Conservation (phyloP, 2,888 invertebrate species). For the Halictus quadricinctus region DNA sequence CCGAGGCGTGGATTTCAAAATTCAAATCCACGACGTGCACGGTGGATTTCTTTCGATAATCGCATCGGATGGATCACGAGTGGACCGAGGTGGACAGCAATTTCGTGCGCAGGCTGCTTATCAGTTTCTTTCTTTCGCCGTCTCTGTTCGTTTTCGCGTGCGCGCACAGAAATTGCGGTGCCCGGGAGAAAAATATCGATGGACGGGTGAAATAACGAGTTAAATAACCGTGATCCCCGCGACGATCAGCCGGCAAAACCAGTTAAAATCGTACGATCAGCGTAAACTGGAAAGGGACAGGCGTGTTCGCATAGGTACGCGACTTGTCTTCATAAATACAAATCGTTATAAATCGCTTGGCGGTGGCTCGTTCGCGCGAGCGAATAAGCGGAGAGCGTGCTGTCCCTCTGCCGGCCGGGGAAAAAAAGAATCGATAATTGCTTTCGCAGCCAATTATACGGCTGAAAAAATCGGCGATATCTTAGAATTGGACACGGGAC, state of each 20-base stretch:
- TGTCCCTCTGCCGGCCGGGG: neutral
- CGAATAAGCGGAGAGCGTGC: neutral
- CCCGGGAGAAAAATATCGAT: neutral
- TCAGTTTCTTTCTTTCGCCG: neutral
- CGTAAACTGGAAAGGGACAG: constrained; percentile 32
- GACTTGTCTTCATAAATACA: constrained; percentile 35
- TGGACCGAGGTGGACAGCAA: neutral
- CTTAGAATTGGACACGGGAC: constrained; percentile 27
- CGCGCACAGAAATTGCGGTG: constrained; percentile 4
- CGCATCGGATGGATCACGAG: neutral
- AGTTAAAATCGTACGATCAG: constrained; percentile 42
- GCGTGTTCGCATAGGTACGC: neutral
- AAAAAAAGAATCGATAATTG: constrained; percentile 35
- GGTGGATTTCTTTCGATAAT: neutral
- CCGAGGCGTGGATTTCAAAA: no score
- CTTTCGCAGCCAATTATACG: constrained; percentile 36
- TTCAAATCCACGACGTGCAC: neutral
- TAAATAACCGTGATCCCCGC: constrained; percentile 23
- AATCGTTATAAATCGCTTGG: constrained; percentile 34
- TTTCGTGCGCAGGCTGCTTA: constrained; percentile 16
- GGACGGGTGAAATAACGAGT: constrained; percentile 36
- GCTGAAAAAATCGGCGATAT: constrained; percentile 32
- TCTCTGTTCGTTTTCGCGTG: neutral
- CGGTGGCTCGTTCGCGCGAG: neutral
- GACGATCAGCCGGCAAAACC: constrained; percentile 1